phyloP scores from a whole-genome alignment of 2,113 vertebrate genomes.

The Pyrgilauda ruficollis region DNA sequence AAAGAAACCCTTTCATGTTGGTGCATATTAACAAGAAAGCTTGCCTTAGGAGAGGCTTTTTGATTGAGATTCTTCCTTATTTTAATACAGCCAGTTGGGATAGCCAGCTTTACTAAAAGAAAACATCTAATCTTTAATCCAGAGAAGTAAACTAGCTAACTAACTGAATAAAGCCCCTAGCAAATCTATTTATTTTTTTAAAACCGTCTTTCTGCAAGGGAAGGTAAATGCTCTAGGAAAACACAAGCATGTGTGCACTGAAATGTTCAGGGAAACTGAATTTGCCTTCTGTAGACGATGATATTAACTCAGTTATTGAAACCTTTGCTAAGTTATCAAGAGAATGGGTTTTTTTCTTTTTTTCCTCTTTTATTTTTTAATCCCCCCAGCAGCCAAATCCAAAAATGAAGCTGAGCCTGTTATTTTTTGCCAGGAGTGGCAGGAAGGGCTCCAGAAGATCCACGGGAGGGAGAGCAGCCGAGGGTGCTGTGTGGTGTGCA shows the following conservation, averaged over 20 bases:
- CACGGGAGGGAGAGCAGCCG: not conserved
- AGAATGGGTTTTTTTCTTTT: not conserved
- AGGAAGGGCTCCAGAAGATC: not conserved
- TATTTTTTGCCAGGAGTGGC: not conserved
- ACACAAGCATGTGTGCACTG: not conserved
- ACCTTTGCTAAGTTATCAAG: not conserved
- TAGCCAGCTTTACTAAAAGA: conserved; percentile 61
- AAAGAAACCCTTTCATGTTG: conserved; percentile 83
- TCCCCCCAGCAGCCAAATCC: not conserved
- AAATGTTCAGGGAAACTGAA: not conserved
- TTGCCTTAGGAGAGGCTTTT: conserved; percentile 77
- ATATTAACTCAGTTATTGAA: not conserved
- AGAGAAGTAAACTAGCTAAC: conserved; percentile 43
- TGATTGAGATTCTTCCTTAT: conserved; percentile 75
- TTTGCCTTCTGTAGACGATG: not conserved
- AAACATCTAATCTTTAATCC: conserved; percentile 66
- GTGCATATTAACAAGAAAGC: conserved; percentile 84
- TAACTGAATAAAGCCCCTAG: conserved; percentile 16
- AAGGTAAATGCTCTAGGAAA: not conserved
- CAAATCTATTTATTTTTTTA: not conserved
- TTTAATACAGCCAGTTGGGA: conserved; percentile 76
- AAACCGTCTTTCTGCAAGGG: not conserved
- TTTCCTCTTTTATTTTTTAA: not conserved
- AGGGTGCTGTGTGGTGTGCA: not conserved
- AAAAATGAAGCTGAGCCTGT: not conserved